Evolutionary conservation across 2,113 vertebrate genomes (phyloP).

Genomic region (Rhinolophus ferrumequinum): DNA sequence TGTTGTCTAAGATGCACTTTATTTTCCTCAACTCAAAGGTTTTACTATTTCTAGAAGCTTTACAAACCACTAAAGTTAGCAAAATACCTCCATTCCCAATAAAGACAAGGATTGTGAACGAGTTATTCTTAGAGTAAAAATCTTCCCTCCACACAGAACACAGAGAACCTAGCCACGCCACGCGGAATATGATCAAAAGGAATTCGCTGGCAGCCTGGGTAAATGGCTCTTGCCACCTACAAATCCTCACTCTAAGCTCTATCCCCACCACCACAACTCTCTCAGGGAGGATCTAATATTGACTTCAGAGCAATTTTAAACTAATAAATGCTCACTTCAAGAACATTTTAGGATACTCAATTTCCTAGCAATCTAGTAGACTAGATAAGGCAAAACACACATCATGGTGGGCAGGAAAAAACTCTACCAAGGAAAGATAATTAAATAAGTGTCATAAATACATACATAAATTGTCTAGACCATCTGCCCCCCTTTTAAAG

Average conservation of each 20-base stretch:
- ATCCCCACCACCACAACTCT: background rate
- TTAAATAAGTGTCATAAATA: slow-evolving; percentile 30
- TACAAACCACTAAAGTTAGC: slow-evolving; percentile 57
- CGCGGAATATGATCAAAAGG: background rate
- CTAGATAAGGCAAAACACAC: background rate
- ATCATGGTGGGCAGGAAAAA: slow-evolving; percentile 4
- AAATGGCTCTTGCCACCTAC: background rate
- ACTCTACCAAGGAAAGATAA: slow-evolving; percentile 17
- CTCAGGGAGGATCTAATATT: background rate
- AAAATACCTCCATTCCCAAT: slow-evolving; percentile 58
- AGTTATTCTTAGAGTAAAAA: slow-evolving; percentile 44
- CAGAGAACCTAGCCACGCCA: background rate
- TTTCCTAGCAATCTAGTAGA: slow-evolving; percentile 28
- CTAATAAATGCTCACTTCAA: slow-evolving; percentile 7
- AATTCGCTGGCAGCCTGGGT: background rate
- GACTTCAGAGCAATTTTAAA: slow-evolving; percentile 41
- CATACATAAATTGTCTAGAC: background rate
- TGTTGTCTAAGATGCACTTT: slow-evolving; percentile 51
- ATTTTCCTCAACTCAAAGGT: slow-evolving; percentile 58
- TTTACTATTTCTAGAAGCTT: slow-evolving; percentile 53
- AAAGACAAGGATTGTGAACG: background rate
- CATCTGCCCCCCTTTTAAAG: background rate
- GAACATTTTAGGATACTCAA: slow-evolving; percentile 41
- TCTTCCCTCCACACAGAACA: background rate
- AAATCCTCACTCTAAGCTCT: background rate